phyloP scores from a whole-genome alignment of 2,888 invertebrate species.

The Plemyria rubiginata region DNA sequence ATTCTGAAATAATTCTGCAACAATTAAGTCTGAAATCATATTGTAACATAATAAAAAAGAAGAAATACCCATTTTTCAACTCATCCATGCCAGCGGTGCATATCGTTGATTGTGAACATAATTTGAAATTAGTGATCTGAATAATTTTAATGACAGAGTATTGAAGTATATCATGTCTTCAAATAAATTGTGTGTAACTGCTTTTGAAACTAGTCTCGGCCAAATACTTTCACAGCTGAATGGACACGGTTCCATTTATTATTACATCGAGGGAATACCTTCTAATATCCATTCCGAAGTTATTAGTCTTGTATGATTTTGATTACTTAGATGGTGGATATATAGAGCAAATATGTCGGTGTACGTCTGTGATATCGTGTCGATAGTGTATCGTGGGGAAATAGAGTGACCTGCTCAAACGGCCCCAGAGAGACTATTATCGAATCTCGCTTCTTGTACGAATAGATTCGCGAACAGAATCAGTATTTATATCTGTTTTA shows the following conservation, averaged over 20 bases:
- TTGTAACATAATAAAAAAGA: conserved; percentile 40
- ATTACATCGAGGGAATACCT: conserved; percentile 48
- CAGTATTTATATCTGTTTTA: conserved; percentile 55
- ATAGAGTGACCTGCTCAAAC: conserved; percentile 66
- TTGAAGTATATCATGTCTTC: conserved; percentile 20
- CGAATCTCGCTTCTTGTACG: conserved; percentile 60
- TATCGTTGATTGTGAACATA: conserved; percentile 70
- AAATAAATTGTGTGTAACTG: conserved; percentile 38
- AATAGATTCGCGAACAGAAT: conserved; percentile 53
- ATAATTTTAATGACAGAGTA: conserved; percentile 8
- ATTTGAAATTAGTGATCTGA: conserved; percentile 57
- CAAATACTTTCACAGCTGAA: conserved; percentile 28
- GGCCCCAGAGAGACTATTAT: conserved; percentile 68
- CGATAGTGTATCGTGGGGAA: conserved; percentile 57
- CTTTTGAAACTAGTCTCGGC: conserved; percentile 22
- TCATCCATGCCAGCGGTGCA: conserved; percentile 85
- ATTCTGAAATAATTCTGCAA: conserved; percentile 4
- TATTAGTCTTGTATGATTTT: conserved; percentile 66
- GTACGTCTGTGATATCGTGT: conserved; percentile 53
- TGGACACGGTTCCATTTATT: conserved; percentile 43
- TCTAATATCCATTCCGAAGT: conserved; percentile 53
- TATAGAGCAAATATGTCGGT: conserved; percentile 51
- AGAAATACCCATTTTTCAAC: conserved; percentile 70
- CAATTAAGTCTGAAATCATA: neutral
- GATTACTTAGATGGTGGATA: conserved; percentile 57